Base-by-base conservation (phyloP, 2,797 vertebrate genomes). In the Hybognathus amarus region DNA sequence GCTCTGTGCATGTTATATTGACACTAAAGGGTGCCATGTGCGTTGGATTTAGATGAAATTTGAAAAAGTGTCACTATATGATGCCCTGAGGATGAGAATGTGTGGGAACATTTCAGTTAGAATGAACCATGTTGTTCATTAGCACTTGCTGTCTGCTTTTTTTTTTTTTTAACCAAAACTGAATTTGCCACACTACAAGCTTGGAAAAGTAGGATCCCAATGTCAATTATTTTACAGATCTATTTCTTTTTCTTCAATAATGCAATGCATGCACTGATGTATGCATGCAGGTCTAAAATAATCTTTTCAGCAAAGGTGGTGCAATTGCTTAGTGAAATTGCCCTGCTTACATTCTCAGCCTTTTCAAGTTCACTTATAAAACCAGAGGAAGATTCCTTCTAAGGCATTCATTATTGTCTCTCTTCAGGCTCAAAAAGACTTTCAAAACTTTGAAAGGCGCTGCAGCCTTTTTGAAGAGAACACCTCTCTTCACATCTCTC, bases 401-500 rank as follows among this genome's bases (percentile, higher is more conserved):
- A 40, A 67, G 18, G 36, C 36, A 56, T 70, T 59, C n/a, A 66
- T 76, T 59, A 22, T 6, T 27, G 50, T 69, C 24, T 69, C 45
- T 74, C 54, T 45, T 5, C n/a, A 38, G 20, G 52, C 45, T 81
- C 56, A 47, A 61, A 81, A 81, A 73, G 52, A 33, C n/a, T 66
- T 66, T 36, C 6, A 83, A 59, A 83, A 77, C 30, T 77, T 69
- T 63, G 0, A 47, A 83, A 69, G 64, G 27, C 13, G 10, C 38
- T 17, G 24, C 6, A 17, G 70, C 15, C 33, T 68, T 66, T 54
- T 83, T 82, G 40, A 75, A 86, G 45, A 67, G 24, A 77, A 69
- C 77, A 80, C 73, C 69, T 82, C 69, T 82, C 69, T 40, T 56
- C n/a, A 33, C 56, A 82, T 85, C 67, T 66, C 42, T 54, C 11